Evolutionary conservation across 2,113 vertebrate species (phyloP), one percentile per base, ranked within the genome.

Genomic region (Terrapene triunguis): DNA sequence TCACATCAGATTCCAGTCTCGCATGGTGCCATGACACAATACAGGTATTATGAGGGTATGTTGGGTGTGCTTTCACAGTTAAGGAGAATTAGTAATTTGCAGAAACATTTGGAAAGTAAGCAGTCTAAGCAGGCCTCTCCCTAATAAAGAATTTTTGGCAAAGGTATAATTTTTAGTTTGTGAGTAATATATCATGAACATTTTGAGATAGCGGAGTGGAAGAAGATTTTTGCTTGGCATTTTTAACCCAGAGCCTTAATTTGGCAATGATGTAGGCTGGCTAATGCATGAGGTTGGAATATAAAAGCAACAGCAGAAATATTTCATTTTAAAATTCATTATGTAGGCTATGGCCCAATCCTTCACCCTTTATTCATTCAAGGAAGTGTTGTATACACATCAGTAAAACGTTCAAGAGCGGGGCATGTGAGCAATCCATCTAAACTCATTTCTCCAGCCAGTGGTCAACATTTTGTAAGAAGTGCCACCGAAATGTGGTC

Each of bases 101-200:
- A 95, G 94, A 96, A 97, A 90, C 72, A 89, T 57, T 93, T 79
- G 89, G 89, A 95, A 92, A 88, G 95, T 62, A 92, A 98, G 72
- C 86, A 95, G 95, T 87, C 74, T 93, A 13, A 95, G 92, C 87
- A 95, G 94, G 92, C 97, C 94, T 94, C 92, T 98, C 95, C 97
- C 97, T 97, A 94, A 96, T 94, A 96, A 98, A 95, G 92, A 98
- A 98, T 98, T 92, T 94, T 98, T 98, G 97, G 97, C 97, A 97
- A 91, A 91, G 96, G 78, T 82, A 91, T 95, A 93, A 87, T 96
- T 93, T 96, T 87, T 93, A 94, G 85, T 38, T 94, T 97, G 97
- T 95, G 92, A 97, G 87, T 96, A 95, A 96, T 94, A 65, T 88
- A 94, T 95, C 95, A 38, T 94, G 90, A 97, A 90, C 80, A 91